Conservation (phyloP, 1,140 invertebrate species). For the Drosophila sp. region DNA sequence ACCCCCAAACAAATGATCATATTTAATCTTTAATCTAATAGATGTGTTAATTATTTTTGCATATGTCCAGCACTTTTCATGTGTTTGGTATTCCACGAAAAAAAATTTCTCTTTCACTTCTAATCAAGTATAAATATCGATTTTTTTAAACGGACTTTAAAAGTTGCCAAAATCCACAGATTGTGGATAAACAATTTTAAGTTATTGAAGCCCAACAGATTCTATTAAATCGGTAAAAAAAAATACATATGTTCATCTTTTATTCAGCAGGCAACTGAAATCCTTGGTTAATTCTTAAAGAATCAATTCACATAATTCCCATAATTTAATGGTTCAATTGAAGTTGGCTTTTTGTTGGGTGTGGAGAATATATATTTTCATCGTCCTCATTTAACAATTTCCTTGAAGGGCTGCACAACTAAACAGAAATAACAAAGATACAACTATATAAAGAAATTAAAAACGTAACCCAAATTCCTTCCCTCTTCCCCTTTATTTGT, state of each 20-base stretch:
- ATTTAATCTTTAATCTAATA: no score
- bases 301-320: not conserved
- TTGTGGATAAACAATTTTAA: no score
- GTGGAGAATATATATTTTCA: not conserved
- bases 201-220: not conserved
- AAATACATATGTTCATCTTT: constrained; percentile 5
- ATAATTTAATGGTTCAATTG: constrained; percentile 11
- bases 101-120: no score
- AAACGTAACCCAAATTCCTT: not conserved
- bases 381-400: not conserved
- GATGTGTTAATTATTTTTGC: no score
- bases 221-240: not conserved
- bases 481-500: not conserved
- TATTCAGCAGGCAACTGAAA: constrained; percentile 10
- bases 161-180: no score
- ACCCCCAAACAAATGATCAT: no score
- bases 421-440: constrained; percentile 1
- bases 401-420: not conserved
- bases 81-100: no score
- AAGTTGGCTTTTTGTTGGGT: not conserved
- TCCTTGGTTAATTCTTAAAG: not conserved
- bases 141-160: no score
- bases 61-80: no score
- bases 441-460: constrained; percentile 27
- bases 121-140: no score